Percentiles rank a stretch among this genome's conserved stretches.
Evolutionary conservation across 2,113 vertebrate genomes (phyloP).

Genomic region (Panthera tigris): DNA sequence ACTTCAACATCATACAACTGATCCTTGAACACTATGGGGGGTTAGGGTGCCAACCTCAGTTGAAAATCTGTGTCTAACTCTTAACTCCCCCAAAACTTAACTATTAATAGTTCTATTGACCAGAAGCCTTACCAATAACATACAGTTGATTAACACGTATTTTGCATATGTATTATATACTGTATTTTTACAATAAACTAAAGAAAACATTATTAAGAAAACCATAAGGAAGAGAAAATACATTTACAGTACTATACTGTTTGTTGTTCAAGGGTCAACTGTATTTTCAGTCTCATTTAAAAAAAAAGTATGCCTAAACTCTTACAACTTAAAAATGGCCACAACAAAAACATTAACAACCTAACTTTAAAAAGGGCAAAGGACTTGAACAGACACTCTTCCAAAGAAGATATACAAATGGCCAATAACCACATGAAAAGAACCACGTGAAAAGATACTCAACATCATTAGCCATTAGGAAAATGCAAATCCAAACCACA

Average conservation of each 20-base stretch:
- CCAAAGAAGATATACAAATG: slow-evolving; percentile 21
- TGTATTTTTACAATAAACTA: not conserved
- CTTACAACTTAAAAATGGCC: slow-evolving; percentile 5
- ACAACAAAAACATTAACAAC: not conserved
- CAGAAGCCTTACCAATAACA: not conserved
- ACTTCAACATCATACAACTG: not conserved
- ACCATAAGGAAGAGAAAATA: not conserved
- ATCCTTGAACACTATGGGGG: not conserved
- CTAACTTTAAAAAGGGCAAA: slow-evolving; percentile 26
- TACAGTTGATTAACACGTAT: not conserved
- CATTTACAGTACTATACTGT: not conserved
- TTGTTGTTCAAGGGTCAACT: not conserved
- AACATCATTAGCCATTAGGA: not conserved
- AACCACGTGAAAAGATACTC: not conserved
- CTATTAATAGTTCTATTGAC: not conserved
- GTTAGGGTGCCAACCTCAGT: not conserved
- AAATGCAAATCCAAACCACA: slow-evolving; percentile 39
- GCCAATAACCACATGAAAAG: not conserved
- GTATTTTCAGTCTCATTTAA: slow-evolving; percentile 22
- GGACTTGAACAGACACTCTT: not conserved
- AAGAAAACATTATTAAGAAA: not conserved
- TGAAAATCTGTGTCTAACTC: not conserved
- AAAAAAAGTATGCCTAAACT: slow-evolving; percentile 16
- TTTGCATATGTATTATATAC: not conserved
- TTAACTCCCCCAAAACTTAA: not conserved